Evolutionary conservation across 1,140 invertebrate species (phyloP).

Genomic region (Aphidius ervi): DNA sequence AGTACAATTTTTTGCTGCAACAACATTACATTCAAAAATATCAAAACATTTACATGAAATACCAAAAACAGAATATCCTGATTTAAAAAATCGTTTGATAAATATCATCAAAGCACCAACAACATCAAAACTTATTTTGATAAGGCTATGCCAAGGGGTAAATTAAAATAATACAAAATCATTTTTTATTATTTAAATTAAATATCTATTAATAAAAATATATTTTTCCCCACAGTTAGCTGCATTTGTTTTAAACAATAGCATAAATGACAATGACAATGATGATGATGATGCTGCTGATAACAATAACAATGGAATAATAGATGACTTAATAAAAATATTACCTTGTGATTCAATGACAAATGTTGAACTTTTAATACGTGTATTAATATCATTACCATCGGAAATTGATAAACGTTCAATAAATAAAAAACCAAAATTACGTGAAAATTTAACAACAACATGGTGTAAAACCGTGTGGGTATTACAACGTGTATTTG

Average conservation of each 20-base stretch:
- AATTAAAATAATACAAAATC: constrained; percentile 42
- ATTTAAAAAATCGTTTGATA: constrained; percentile 71
- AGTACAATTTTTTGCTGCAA: constrained; percentile 90
- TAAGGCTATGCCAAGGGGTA: constrained; percentile 74
- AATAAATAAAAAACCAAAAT: constrained; percentile 26
- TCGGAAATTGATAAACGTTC: constrained; percentile 28
- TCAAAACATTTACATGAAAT: constrained; percentile 82
- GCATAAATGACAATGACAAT: too few relatives aligned
- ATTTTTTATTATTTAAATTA: not conserved
- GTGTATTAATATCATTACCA: constrained; percentile 51
- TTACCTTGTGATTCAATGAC: constrained; percentile 39
- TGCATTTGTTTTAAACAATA: constrained; percentile 35
- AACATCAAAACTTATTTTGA: constrained; percentile 79
- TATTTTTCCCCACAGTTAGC: constrained; percentile 26
- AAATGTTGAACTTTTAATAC: constrained; percentile 34
- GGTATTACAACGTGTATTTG: constrained; percentile 43
- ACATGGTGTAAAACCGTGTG: constrained; percentile 41
- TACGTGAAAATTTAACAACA: constrained; percentile 28
- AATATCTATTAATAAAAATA: too few relatives aligned
- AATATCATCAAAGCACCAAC: constrained; percentile 67
- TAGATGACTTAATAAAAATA: constrained; percentile 41
- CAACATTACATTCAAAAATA: constrained; percentile 81
- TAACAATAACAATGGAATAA: constrained; percentile 31
- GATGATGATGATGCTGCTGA: constrained; percentile 22
- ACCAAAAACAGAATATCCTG: constrained; percentile 69